A percentile compares a stretch with the other conserved stretches of the same genome.
Conservation (phyloP, 2,113 vertebrate species). For the Prietella phreatophila region DNA sequence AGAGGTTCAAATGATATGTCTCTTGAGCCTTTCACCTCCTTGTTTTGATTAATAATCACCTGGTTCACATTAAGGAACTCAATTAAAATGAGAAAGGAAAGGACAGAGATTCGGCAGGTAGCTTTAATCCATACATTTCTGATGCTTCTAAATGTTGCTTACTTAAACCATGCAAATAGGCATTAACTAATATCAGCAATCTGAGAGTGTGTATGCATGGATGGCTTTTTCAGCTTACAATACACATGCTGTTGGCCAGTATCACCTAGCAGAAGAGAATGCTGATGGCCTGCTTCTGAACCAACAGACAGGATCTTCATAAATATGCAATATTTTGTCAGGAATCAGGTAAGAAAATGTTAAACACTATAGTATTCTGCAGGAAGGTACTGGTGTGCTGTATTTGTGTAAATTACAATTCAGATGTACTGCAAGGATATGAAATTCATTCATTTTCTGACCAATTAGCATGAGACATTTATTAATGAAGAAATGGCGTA, state of each 20-base stretch:
- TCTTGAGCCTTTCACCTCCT: background rate
- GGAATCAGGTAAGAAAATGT: background rate
- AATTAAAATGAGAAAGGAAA: background rate
- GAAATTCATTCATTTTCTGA: background rate
- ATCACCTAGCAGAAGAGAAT: background rate
- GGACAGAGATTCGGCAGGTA: background rate
- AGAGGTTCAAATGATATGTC: background rate
- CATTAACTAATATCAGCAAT: background rate
- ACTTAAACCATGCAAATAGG: background rate
- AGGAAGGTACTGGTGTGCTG: background rate
- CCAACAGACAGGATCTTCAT: background rate
- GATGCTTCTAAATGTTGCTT: background rate
- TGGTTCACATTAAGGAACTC: background rate
- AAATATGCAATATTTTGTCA: background rate
- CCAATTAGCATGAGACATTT: background rate
- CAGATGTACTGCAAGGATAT: background rate
- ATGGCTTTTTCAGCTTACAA: background rate
- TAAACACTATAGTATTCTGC: background rate
- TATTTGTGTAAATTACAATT: background rate
- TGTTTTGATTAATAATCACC: background rate
- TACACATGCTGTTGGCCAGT: background rate
- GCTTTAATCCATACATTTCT: background rate
- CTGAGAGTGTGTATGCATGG: background rate
- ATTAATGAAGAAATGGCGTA: background rate
- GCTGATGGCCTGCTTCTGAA: background rate